Evolutionary conservation across 2,113 vertebrate species (phyloP).

Genomic region (Heterocephalus glaber): DNA sequence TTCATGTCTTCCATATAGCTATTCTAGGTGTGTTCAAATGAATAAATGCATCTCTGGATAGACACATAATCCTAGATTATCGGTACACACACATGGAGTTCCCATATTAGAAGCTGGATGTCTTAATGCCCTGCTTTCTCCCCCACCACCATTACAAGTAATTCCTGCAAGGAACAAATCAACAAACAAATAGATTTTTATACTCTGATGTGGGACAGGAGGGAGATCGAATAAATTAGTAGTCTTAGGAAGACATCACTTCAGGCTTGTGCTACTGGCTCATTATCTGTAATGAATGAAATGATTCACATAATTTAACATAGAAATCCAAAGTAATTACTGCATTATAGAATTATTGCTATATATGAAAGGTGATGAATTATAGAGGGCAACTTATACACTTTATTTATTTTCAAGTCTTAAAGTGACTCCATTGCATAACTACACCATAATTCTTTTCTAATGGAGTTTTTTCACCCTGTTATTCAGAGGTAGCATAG

Average conservation of each 20-base stretch:
- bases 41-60: background rate
- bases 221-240: background rate
- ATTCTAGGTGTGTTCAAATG: slow-evolving; percentile 25
- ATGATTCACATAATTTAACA: slow-evolving; percentile 17
- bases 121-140: background rate
- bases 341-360: background rate
- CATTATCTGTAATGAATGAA: slow-evolving; percentile 35
- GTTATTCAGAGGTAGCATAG: background rate
- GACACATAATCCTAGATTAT: background rate
- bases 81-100: slow-evolving; percentile 25
- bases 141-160: background rate
- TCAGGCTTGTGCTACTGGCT: background rate
- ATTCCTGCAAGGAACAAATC: slow-evolving; percentile 30
- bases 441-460: background rate
- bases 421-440: background rate
- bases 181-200: background rate
- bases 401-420: slow-evolving; percentile 8
- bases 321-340: background rate
- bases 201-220: background rate
- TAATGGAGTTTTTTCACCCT: background rate
- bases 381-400: background rate
- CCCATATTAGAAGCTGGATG: background rate
- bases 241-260: background rate
- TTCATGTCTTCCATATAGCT: background rate
- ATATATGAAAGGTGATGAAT: background rate